Evolutionary conservation across 2,113 vertebrate genomes (phyloP).

Genomic region (Poeciliopsis retropinna): DNA sequence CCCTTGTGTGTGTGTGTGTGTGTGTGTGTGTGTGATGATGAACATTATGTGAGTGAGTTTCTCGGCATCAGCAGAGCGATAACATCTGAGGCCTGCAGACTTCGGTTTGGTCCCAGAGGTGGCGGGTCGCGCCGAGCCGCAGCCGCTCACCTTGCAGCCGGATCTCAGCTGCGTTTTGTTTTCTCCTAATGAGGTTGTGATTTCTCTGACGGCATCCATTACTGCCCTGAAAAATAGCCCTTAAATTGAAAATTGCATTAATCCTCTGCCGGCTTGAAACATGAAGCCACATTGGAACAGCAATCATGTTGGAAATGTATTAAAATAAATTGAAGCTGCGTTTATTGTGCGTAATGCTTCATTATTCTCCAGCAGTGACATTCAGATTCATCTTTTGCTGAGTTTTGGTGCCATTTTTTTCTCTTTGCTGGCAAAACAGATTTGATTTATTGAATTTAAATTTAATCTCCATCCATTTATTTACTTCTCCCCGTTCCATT

Average conservation of each 20-base stretch:
- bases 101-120: background rate
- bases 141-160: slow-evolving; percentile 5
- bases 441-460: slow-evolving; percentile 12
- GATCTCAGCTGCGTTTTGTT: slow-evolving; percentile 30
- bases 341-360: background rate
- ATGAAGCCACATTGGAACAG: slow-evolving; percentile 11
- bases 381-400: background rate
- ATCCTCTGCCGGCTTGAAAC: slow-evolving; percentile 28
- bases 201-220: slow-evolving; percentile 44
- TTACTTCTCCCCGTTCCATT: background rate
- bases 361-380: background rate
- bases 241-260: slow-evolving; percentile 54
- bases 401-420: background rate
- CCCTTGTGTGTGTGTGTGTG: background rate
- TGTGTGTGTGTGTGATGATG: background rate
- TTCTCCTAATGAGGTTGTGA: slow-evolving; percentile 38
- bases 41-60: background rate
- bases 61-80: background rate
- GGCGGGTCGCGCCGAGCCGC: slow-evolving; percentile 1
- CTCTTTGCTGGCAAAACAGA: background rate
- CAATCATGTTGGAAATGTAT: slow-evolving; percentile 14
- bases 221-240: slow-evolving; percentile 35
- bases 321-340: slow-evolving; percentile 14
- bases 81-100: background rate
- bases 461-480: background rate